Percentiles rank a stretch among this genome's conserved stretches.
Evolutionary conservation across 1,140 invertebrate species (phyloP).

Genomic region (Bursaphelenchus mucronatus): DNA sequence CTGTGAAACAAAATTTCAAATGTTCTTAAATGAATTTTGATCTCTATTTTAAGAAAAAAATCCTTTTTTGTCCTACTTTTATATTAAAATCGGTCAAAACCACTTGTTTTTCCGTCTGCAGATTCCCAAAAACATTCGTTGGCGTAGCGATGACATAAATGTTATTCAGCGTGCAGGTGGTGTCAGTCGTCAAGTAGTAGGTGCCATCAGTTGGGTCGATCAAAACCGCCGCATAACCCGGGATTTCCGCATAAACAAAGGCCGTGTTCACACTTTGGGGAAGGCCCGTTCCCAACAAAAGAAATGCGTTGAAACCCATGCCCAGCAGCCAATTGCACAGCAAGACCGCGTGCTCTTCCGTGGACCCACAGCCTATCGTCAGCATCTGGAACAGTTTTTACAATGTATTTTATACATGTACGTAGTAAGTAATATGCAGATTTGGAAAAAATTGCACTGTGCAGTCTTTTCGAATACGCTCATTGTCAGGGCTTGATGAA

Average conservation of each 20-base stretch:
- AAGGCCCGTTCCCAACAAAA: conserved; percentile 36
- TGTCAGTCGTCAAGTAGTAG: conserved; percentile 22
- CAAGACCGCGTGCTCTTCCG: conserved; percentile 40
- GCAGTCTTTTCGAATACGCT: too few relatives aligned
- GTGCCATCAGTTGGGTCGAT: conserved; percentile 37
- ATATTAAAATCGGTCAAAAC: not conserved
- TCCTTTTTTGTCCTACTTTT: too few relatives aligned
- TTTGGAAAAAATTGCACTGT: too few relatives aligned
- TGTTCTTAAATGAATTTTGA: too few relatives aligned
- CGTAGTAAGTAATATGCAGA: too few relatives aligned
- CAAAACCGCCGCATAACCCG: conserved; percentile 22
- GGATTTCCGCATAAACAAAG: conserved; percentile 41
- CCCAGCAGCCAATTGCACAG: conserved; percentile 40
- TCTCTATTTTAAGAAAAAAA: too few relatives aligned
- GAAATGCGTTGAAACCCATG: conserved; percentile 20
- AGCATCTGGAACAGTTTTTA: conserved; percentile 39
- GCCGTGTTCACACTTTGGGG: conserved; percentile 46
- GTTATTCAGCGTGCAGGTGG: conserved; percentile 30
- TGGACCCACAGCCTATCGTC: conserved; percentile 36
- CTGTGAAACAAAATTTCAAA: too few relatives aligned
- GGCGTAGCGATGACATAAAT: conserved; percentile 29
- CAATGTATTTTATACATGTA: too few relatives aligned
- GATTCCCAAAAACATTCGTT: conserved; percentile 37
- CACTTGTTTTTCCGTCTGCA: conserved; percentile 26
- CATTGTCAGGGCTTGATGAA: too few relatives aligned